phyloP scores from a whole-genome alignment of 2,888 invertebrate genomes.

The Hemithea aestivaria region DNA sequence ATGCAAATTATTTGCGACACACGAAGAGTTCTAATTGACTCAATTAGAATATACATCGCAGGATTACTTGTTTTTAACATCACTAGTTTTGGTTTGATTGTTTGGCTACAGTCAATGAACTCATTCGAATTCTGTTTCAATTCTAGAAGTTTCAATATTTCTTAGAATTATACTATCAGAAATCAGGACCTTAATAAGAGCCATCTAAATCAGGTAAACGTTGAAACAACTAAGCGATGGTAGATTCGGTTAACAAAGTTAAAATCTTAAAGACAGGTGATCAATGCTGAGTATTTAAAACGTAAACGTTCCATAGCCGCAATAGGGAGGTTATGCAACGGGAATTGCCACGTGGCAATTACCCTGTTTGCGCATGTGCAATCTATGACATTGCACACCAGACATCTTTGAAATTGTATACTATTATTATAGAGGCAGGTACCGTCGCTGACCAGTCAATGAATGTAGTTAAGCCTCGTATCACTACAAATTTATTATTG shows the following conservation, averaged over 20 bases:
- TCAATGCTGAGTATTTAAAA: too few species aligned
- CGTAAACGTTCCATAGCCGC: constrained; percentile 2
- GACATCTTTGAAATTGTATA: background rate
- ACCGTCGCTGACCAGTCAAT: too few species aligned
- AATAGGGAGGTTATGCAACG: constrained; percentile 66
- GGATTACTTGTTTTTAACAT: background rate
- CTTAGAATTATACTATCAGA: too few species aligned
- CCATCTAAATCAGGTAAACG: too few species aligned
- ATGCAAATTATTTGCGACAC: constrained; percentile 39
- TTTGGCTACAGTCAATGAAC: background rate
- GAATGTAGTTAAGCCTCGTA: constrained; percentile 12
- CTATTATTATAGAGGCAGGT: too few species aligned
- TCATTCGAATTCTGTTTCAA: background rate
- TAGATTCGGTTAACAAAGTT: too few species aligned
- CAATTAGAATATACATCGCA: constrained; percentile 33
- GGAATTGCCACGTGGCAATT: constrained; percentile 64
- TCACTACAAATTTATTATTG: too few species aligned
- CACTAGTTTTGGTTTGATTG: too few species aligned
- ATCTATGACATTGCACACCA: constrained; percentile 44
- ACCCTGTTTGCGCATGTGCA: constrained; percentile 45
- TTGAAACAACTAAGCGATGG: too few species aligned
- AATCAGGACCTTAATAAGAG: too few species aligned
- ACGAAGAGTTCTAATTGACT: constrained; percentile 38
- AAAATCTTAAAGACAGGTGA: too few species aligned
- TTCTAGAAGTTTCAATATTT: too few species aligned